Evolutionary conservation across 2,797 vertebrate genomes (phyloP).

Genomic region (Chrysocyon brachyurus): DNA sequence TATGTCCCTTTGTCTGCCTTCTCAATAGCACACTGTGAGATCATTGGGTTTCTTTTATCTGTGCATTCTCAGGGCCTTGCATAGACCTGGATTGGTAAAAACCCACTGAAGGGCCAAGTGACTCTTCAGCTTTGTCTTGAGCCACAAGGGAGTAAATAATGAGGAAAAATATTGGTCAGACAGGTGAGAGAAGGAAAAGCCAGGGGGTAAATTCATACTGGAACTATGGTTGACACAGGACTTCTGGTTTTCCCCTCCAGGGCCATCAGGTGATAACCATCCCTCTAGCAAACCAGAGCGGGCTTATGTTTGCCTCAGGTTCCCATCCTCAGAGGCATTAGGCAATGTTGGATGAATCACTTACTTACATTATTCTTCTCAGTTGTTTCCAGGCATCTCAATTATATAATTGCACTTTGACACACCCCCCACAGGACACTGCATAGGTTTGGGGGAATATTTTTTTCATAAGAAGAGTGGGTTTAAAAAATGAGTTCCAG

Average conservation of each 20-base stretch:
- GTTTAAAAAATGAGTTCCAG: neutral
- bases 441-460: neutral
- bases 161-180: neutral
- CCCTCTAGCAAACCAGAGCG: neutral
- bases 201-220: neutral
- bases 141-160: neutral
- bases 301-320: neutral
- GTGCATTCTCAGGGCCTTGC: neutral
- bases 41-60: neutral
- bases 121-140: neutral
- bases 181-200: neutral
- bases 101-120: neutral
- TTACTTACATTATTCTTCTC: neutral
- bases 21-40: neutral
- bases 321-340: neutral
- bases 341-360: neutral
- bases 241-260: neutral
- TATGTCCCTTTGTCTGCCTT: neutral
- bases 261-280: rapidly evolving
- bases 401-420: neutral
- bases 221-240: rapidly evolving
- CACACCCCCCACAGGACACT: neutral
- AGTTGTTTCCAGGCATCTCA: neutral
- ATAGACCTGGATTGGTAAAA: neutral
- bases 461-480: neutral